These are phyloP conservation scores for Oikopleura dioica DNA, from an alignment of 23 tunicate genomes.

Conservation along the genomic window DNA sequence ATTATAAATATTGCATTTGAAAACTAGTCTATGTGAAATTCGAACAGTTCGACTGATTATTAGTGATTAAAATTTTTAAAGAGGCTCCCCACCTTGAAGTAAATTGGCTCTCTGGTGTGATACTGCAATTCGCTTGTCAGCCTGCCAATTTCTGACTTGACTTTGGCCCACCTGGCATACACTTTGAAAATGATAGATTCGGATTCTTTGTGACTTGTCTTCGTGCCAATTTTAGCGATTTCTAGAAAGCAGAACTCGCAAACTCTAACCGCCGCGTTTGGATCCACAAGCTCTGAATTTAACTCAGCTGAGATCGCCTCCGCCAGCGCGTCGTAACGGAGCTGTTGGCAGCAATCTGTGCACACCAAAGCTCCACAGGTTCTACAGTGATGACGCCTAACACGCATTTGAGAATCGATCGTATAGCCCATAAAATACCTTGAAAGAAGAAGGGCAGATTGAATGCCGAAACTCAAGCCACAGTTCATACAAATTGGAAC, in stretches of 20 bases:
- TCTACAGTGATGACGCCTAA: constrained; percentile 9
- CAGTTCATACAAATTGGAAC: constrained; percentile 4
- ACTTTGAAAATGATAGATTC: not conserved
- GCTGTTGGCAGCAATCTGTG: not conserved
- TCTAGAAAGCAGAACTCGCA: constrained; percentile 4
- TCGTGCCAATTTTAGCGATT: not conserved
- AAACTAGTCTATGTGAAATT: too few relatives aligned
- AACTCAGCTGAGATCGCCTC: not conserved
- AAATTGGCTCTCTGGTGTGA: not conserved
- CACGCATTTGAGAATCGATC: too few relatives aligned
- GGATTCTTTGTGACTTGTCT: not conserved
- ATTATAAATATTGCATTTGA: too few relatives aligned
- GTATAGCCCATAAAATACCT: too few relatives aligned
- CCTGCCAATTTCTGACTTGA: not conserved
- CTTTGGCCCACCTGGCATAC: not conserved
- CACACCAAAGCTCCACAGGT: not conserved
- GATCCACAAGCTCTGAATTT: not conserved
- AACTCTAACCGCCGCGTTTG: not conserved
- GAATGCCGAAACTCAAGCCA: not conserved
- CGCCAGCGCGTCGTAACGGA: not conserved
- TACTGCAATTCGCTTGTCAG: not conserved
- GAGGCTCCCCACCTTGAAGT: not conserved
- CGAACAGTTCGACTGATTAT: too few relatives aligned
- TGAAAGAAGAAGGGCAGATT: not conserved
- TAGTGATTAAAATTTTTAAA: too few relatives aligned